phyloP scores from a whole-genome alignment of 2,113 vertebrate species.

The Brachyistius frenatus region DNA sequence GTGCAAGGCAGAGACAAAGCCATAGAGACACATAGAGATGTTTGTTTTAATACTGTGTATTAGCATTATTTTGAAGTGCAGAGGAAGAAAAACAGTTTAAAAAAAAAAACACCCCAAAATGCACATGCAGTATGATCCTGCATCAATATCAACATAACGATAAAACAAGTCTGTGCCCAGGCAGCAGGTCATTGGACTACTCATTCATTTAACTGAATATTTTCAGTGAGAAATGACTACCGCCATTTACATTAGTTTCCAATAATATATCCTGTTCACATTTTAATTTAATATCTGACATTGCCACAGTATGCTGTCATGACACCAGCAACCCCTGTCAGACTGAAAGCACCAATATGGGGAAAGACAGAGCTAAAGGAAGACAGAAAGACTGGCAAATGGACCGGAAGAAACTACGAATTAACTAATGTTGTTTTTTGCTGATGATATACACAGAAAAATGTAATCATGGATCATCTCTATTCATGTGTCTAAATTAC shows the following conservation, averaged over 20 bases:
- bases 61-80: constrained; percentile 33
- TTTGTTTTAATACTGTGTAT: constrained; percentile 35
- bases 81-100: constrained; percentile 17
- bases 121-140: neutral
- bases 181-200: constrained; percentile 41
- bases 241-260: constrained; percentile 56
- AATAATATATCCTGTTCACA: constrained; percentile 58
- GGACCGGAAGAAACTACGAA: constrained; percentile 3
- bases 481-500: neutral
- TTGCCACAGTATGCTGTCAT: constrained; percentile 39
- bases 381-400: constrained; percentile 14
- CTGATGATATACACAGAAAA: neutral
- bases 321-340: constrained; percentile 50
- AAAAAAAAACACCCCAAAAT: constrained; percentile 11
- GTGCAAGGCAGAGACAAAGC: constrained; percentile 55
- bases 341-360: constrained; percentile 35
- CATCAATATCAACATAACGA: constrained; percentile 32
- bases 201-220: constrained; percentile 46
- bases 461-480: neutral
- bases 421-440: neutral
- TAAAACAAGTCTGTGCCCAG: constrained; percentile 4
- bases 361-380: constrained; percentile 20
- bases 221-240: constrained; percentile 54
- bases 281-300: constrained; percentile 72
- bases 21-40: constrained; percentile 46